These are phyloP conservation scores for Atopsyche davidsoni DNA, from an alignment of 1,140 invertebrate species.

Conservation along the genomic window DNA sequence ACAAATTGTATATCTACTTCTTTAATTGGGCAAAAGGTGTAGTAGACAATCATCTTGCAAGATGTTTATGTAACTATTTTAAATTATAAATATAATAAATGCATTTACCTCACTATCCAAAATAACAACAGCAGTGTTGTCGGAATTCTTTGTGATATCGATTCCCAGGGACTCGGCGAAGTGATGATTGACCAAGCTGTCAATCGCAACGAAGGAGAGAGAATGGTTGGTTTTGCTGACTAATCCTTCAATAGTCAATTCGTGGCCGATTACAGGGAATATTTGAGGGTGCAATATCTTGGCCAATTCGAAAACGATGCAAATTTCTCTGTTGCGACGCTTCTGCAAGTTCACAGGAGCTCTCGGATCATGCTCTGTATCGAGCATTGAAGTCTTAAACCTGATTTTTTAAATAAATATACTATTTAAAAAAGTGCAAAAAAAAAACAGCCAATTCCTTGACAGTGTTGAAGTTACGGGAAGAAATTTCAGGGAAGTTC, in stretches of 20 bases:
- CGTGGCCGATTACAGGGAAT: constrained; percentile 27
- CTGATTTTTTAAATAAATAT: constrained; percentile 32
- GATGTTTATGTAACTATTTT: no score
- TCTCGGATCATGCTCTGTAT: constrained; percentile 47
- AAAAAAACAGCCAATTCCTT: background rate
- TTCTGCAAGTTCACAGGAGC: constrained; percentile 49
- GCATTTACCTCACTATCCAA: constrained; percentile 62
- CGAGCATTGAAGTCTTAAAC: constrained; percentile 44
- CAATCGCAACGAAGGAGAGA: constrained; percentile 63
- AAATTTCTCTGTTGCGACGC: constrained; percentile 40
- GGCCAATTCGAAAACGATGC: constrained; percentile 42
- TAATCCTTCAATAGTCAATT: constrained; percentile 34
- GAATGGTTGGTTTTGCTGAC: constrained; percentile 59
- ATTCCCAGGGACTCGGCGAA: constrained; percentile 69
- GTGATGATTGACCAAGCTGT: constrained; percentile 61
- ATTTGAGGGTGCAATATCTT: constrained; percentile 36
- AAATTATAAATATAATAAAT: no score
- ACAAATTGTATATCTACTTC: no score
- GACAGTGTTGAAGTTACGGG: background rate
- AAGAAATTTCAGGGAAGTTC: no score
- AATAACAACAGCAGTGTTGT: constrained; percentile 65
- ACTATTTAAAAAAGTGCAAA: constrained; percentile 4
- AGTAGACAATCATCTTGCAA: no score
- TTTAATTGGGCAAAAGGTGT: no score
- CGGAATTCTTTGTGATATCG: constrained; percentile 51